Percentiles rank a stretch among this genome's conserved stretches.
These are phyloP conservation scores for Tinea trinotella DNA, from an alignment of 2,888 invertebrate genomes.

Conservation along the genomic window DNA sequence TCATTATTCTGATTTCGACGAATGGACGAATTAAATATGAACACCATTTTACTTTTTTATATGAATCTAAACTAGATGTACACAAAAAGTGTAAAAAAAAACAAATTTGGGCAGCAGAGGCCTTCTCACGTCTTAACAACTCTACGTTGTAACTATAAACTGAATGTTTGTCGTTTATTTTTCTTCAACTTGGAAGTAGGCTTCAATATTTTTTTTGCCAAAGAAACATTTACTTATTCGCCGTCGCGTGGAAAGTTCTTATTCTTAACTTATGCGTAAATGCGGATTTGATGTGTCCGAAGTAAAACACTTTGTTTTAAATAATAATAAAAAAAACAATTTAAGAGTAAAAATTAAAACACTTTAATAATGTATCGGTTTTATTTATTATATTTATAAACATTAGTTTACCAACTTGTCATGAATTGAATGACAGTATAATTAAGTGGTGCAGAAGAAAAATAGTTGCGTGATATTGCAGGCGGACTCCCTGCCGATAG, in stretches of 20 bases:
- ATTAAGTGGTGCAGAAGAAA: no score
- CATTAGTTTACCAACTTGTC: no score
- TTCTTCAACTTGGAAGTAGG: slow-evolving; percentile 3
- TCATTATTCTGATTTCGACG: no score
- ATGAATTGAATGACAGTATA: no score
- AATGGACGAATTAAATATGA: not conserved
- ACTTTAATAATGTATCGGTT: no score
- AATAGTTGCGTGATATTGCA: no score
- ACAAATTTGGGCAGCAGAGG: slow-evolving; percentile 6
- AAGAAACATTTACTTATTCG: not conserved
- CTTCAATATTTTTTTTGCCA: slow-evolving; percentile 14
- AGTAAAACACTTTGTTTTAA: no score
- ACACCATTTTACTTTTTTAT: slow-evolving; percentile 1
- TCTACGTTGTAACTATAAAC: slow-evolving; percentile 7
- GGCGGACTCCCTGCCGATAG: no score
- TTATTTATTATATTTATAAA: no score
- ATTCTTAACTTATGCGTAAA: not conserved
- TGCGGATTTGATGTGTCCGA: no score
- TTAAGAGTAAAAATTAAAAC: no score
- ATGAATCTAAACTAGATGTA: slow-evolving; percentile 9
- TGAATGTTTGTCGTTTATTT: slow-evolving; percentile 16
- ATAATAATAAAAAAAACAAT: no score
- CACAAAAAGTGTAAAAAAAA: slow-evolving; percentile 10
- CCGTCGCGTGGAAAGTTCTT: slow-evolving; percentile 13
- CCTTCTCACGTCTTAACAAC: slow-evolving; percentile 1